A percentile compares a stretch with the other conserved stretches of the same genome.
Conservation (phyloP, 2,888 invertebrate species). For the Pseudanteris insignis region DNA sequence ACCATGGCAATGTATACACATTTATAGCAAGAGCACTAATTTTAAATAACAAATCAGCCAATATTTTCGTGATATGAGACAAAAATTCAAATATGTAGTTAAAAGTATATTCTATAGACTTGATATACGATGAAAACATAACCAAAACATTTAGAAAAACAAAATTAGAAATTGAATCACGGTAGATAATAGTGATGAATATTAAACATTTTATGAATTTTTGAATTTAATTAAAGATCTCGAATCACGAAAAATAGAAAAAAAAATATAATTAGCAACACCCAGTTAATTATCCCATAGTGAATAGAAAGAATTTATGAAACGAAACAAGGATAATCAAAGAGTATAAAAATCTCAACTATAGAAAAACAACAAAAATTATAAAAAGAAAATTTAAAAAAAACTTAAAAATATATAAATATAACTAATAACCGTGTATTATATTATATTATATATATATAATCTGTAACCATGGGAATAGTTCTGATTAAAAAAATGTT, state of each 20-base stretch:
- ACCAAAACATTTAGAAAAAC: too few species aligned
- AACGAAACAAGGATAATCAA: background rate
- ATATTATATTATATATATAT: too few species aligned
- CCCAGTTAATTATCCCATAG: conserved; percentile 13
- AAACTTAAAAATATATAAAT: too few species aligned
- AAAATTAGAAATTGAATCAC: too few species aligned
- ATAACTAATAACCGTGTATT: too few species aligned
- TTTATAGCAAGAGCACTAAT: conserved; percentile 39
- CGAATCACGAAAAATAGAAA: conserved; percentile 33
- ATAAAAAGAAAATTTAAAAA: background rate
- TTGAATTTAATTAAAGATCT: conserved; percentile 11
- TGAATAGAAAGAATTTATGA: background rate
- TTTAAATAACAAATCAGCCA: conserved; percentile 26
- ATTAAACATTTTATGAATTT: too few species aligned
- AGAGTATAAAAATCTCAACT: background rate
- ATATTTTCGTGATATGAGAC: conserved; percentile 33
- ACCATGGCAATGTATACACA: conserved; percentile 38
- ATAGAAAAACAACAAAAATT: background rate
- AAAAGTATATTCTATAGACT: too few species aligned
- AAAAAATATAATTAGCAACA: conserved; percentile 22
- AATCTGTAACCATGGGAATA: too few species aligned
- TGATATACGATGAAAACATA: too few species aligned
- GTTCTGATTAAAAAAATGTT: too few species aligned
- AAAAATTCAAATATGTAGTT: too few species aligned
- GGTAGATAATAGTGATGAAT: too few species aligned